These are phyloP conservation scores for Elysia chlorotica DNA, from an alignment of 1,140 invertebrate species.

Conservation along the genomic window DNA sequence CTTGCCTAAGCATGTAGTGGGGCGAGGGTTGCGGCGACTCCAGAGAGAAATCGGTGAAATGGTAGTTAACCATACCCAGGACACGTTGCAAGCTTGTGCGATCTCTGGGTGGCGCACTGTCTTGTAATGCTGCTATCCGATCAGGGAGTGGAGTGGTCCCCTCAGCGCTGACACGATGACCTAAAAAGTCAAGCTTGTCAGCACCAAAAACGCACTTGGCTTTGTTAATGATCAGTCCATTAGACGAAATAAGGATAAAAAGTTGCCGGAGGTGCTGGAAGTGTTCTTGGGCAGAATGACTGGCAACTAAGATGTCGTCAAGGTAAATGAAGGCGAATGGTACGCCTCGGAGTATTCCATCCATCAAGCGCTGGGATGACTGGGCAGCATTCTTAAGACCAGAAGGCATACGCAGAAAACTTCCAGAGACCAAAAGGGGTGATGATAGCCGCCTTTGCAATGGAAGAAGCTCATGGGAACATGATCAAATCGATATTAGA, in stretches of 20 bases:
- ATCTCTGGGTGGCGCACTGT: constrained; percentile 1
- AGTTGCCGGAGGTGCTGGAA: too few species aligned
- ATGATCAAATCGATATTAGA: constrained; percentile 7
- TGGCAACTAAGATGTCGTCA: constrained; percentile 27
- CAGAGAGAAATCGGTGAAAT: constrained; percentile 14
- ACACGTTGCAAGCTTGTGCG: constrained; percentile 2
- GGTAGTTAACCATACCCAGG: constrained; percentile 24
- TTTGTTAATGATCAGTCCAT: too few species aligned
- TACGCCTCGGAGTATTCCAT: constrained; percentile 19
- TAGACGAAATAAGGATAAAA: too few species aligned
- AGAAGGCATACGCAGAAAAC: constrained; percentile 20
- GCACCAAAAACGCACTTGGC: too few species aligned
- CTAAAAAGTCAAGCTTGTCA: too few species aligned
- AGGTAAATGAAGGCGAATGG: constrained; percentile 23
- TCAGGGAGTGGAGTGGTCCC: background rate
- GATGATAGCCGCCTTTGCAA: constrained; percentile 4
- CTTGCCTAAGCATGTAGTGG: constrained; percentile 7
- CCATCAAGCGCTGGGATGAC: constrained; percentile 24
- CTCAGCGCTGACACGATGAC: background rate
- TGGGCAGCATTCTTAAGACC: constrained; percentile 30
- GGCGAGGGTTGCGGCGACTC: constrained; percentile 3
- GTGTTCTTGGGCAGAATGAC: constrained; percentile 15
- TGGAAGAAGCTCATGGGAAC: too few species aligned
- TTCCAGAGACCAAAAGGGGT: constrained; percentile 5
- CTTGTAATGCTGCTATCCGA: background rate